These are phyloP conservation scores for Masticophis lateralis DNA, from an alignment of 2,797 vertebrate species.

Conservation along the genomic window DNA sequence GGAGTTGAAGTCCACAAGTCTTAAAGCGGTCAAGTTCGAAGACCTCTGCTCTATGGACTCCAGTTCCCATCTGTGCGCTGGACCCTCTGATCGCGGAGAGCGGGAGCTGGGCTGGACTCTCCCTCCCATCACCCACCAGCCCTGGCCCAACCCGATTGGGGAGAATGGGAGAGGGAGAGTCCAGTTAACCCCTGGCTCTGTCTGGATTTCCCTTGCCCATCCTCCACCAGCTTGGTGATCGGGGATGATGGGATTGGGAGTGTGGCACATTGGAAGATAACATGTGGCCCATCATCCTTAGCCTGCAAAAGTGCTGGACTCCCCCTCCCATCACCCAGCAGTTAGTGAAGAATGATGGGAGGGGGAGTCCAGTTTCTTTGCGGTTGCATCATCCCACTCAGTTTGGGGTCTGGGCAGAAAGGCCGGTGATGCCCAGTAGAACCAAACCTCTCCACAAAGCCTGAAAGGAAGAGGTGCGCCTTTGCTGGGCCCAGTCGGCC, in stretches of 20 bases:
- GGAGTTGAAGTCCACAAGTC: no score
- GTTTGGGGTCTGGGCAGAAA: not conserved
- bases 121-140: not conserved
- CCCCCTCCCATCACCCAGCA: not conserved
- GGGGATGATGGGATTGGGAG: not conserved
- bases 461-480: not conserved
- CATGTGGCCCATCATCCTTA: not conserved
- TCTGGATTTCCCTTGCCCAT: not conserved
- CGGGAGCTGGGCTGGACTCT: not conserved
- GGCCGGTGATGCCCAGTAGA: not conserved
- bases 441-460: not conserved
- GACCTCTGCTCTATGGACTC: not conserved
- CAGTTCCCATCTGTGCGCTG: not conserved
- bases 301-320: not conserved
- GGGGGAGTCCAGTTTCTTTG: not conserved
- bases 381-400: not conserved
- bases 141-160: not conserved
- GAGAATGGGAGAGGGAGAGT: not conserved
- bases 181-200: not conserved
- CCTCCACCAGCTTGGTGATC: not conserved
- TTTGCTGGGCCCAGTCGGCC: not conserved
- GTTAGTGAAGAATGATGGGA: not conserved
- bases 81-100: not conserved
- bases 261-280: not conserved
- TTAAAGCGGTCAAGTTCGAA: no score